Conservation (phyloP, 2,888 invertebrate species). For the Stenodema calcarata region DNA sequence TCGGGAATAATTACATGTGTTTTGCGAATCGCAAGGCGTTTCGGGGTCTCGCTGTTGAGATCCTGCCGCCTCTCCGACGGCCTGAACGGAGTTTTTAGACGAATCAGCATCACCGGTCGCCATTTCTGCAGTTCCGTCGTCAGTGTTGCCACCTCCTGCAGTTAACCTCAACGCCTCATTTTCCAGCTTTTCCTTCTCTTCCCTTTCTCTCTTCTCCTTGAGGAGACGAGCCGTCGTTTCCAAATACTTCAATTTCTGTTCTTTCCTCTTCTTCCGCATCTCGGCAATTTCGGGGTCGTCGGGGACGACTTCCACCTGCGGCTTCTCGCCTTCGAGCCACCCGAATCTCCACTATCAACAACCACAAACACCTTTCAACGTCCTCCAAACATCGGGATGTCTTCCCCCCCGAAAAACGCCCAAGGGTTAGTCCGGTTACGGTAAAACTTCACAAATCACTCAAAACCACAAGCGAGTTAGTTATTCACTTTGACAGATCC, state of each 20-base stretch:
- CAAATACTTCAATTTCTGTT: conserved; percentile 52
- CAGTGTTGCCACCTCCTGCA: background rate
- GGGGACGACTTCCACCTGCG: conserved; percentile 51
- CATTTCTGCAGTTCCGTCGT: background rate
- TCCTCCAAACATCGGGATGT: background rate
- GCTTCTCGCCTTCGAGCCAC: conserved; percentile 58
- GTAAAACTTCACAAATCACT: background rate
- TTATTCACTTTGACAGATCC: too few species aligned
- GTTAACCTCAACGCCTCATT: background rate
- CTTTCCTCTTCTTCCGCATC: conserved; percentile 50
- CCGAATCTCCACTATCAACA: conserved; percentile 57
- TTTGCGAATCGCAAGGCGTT: background rate
- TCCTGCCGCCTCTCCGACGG: background rate
- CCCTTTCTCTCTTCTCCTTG: conserved; percentile 51
- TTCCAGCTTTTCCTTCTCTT: conserved; percentile 43
- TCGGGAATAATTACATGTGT: background rate
- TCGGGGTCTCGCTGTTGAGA: background rate
- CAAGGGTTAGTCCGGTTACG: background rate
- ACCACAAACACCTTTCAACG: background rate
- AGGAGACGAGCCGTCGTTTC: conserved; percentile 51
- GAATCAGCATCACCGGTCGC: background rate
- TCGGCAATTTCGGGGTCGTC: conserved; percentile 51
- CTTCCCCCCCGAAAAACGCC: background rate
- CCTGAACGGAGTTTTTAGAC: background rate
- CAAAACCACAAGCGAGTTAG: too few species aligned